phyloP scores from a whole-genome alignment of 2,797 vertebrate genomes.

The Selene dorsalis region DNA sequence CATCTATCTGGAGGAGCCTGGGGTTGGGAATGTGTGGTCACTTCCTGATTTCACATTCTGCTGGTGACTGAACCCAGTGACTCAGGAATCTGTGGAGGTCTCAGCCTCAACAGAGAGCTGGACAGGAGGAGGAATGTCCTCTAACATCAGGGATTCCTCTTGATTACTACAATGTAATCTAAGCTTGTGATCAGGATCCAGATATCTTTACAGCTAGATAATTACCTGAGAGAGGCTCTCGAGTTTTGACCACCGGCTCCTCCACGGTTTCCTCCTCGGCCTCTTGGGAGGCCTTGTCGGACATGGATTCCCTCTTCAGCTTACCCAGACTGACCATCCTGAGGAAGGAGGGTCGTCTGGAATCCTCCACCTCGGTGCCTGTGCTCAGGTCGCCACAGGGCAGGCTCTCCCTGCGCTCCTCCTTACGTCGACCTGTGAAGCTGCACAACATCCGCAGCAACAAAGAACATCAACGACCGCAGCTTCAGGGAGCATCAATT shows the following conservation, averaged over 20 bases:
- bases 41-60: conserved; percentile 80
- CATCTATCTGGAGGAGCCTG: conserved; percentile 69
- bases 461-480: conserved; percentile 14
- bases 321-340: conserved; percentile 87
- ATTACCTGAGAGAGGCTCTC: conserved; percentile 87
- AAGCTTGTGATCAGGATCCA: background rate
- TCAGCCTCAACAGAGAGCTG: conserved; percentile 58
- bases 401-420: conserved; percentile 85
- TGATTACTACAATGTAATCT: background rate
- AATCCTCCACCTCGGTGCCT: conserved; percentile 76
- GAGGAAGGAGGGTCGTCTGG: conserved; percentile 87
- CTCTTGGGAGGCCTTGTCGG: conserved; percentile 84
- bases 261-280: conserved; percentile 80
- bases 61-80: conserved; percentile 74
- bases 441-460: conserved; percentile 64
- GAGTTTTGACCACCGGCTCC: conserved; percentile 80
- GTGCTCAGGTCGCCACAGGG: conserved; percentile 79
- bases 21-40: conserved; percentile 68
- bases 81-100: conserved; percentile 66
- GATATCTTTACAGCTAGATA: background rate
- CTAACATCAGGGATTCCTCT: conserved; percentile 1
- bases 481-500: background rate
- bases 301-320: conserved; percentile 85
- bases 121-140: conserved; percentile 36
- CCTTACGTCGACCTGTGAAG: conserved; percentile 83